Base-by-base conservation (phyloP, 2,888 invertebrate genomes). In the Drepana falcataria region DNA sequence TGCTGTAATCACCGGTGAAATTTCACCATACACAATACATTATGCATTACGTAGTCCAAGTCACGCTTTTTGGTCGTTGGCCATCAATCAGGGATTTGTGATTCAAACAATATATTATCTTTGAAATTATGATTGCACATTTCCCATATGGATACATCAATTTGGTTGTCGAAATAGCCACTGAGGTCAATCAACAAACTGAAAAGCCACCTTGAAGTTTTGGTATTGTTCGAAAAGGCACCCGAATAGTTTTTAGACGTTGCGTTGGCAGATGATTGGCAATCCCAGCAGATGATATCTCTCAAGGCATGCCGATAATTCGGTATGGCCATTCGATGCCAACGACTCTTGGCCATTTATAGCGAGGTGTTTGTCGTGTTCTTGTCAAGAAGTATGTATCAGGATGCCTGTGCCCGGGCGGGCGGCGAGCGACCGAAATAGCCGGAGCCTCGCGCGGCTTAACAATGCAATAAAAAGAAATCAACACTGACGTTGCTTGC, bases 381-480 rank as follows among this genome's bases (percentile, higher is more conserved):
- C 87, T 83, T 87, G 85, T 87, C 82, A 85, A 71, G 81, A 79
- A 73, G 75, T 77, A 80, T 83, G 83, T 81, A 85, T 80, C 81
- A 83, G 85, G 85, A 81, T 81, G 83, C 79, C 82, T 70, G 65
- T 65, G 85, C 87, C 87, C 86, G 87, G 86, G 83, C 87, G 79
- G 80, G 73, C 80, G 76, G 73, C 83, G 81, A 87, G 87, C 89
- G 80, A 83, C 90, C 59, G 71, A 90, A 90, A 90, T 90, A 90
- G 87, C 81, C 65, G 62, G 67, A 77, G 80, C 81, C 85, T 81
- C 84, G 84, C 73, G 84, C 85, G 83, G 78, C 88, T 89, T 89
- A 88, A 91, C 90, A 91, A 91, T 91, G 90, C 87, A 90, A 91
- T 91, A 91, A 90, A 91, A 91, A 91, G 90, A 90, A 89, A 89